Evolutionary conservation across 2,888 invertebrate species (phyloP).

Genomic region (Eristalinus aeneus): DNA sequence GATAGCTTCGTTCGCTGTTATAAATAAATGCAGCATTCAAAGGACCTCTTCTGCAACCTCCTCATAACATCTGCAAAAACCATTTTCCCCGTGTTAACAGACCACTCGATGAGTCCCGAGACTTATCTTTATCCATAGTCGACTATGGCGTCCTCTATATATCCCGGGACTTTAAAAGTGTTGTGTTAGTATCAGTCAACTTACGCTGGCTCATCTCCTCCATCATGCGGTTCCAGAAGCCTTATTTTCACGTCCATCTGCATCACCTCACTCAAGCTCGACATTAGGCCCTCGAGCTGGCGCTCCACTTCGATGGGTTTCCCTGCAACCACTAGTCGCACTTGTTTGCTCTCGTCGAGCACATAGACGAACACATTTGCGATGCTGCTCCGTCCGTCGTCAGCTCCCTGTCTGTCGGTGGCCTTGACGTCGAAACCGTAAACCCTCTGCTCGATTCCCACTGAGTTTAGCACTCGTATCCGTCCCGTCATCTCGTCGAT

Average conservation of each 20-base stretch:
- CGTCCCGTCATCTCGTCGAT: slow-evolving; percentile 90
- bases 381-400: slow-evolving; percentile 91
- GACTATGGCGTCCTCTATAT: too few species aligned
- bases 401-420: slow-evolving; percentile 89
- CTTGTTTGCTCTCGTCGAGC: slow-evolving; percentile 89
- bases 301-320: slow-evolving; percentile 89
- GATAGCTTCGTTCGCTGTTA: too few species aligned
- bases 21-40: too few species aligned
- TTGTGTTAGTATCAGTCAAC: slow-evolving; percentile 54
- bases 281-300: slow-evolving; percentile 86
- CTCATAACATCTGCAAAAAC: too few species aligned
- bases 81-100: too few species aligned
- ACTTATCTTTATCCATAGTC: too few species aligned
- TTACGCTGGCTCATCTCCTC: slow-evolving; percentile 81
- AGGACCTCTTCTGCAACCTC: too few species aligned
- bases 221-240: slow-evolving; percentile 87
- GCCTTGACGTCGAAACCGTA: slow-evolving; percentile 94
- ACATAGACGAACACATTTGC: slow-evolving; percentile 94
- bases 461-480: slow-evolving; percentile 87
- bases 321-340: slow-evolving; percentile 89
- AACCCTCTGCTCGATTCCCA: slow-evolving; percentile 88
- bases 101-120: too few species aligned
- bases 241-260: slow-evolving; percentile 90
- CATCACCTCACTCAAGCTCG: slow-evolving; percentile 86
- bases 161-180: too few species aligned